Percentiles rank a stretch among this genome's conserved stretches.
Conservation (phyloP, 2,113 vertebrate species). For the Labrus mixtus region DNA sequence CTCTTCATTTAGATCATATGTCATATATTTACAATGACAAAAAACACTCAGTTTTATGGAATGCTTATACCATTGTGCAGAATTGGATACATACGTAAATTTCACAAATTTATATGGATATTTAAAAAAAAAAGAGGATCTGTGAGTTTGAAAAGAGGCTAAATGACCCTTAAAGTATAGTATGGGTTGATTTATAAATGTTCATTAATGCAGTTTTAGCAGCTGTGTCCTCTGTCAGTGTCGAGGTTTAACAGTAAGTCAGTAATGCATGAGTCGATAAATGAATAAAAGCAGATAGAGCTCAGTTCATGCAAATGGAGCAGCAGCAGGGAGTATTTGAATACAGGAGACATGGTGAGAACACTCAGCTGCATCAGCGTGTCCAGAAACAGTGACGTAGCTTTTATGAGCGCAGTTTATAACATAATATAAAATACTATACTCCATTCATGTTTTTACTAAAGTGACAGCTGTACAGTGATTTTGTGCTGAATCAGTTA, state of each 20-base stretch:
- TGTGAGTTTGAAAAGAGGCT: too few relatives aligned
- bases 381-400: background rate
- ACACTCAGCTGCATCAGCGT: constrained; percentile 2
- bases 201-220: background rate
- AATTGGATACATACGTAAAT: too few relatives aligned
- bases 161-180: too few relatives aligned
- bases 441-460: too few relatives aligned
- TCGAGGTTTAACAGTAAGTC: background rate
- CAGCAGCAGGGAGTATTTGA: constrained; percentile 46
- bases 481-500: constrained; percentile 19
- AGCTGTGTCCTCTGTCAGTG: background rate
- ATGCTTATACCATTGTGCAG: too few relatives aligned
- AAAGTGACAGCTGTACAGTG: constrained; percentile 5
- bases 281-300: constrained; percentile 19
- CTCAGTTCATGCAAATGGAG: constrained; percentile 54
- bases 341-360: constrained; percentile 34
- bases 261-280: background rate
- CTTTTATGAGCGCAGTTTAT: constrained; percentile 27
- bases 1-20: too few relatives aligned
- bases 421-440: constrained; percentile 47
- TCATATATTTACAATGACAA: too few relatives aligned
- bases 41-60: too few relatives aligned
- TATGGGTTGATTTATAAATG: too few relatives aligned
- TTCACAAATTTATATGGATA: too few relatives aligned
- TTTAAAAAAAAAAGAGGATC: too few relatives aligned